A percentile compares a stretch with the other conserved stretches of the same genome.
These are phyloP conservation scores for Nothocercus nigrocapillus DNA, from an alignment of 2,113 vertebrate species.

Conservation along the genomic window DNA sequence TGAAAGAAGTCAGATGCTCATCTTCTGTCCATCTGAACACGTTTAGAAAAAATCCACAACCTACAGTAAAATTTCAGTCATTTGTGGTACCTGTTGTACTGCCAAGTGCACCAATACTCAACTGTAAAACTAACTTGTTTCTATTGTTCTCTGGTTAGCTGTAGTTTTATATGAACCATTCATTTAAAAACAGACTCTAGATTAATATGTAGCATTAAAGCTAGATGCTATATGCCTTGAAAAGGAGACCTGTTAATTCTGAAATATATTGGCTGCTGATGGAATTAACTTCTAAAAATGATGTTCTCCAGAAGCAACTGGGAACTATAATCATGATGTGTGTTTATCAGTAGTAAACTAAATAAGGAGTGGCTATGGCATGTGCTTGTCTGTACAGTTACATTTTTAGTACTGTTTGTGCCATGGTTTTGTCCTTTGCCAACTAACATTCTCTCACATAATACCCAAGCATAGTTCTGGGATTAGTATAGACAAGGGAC, in stretches of 20 bases:
- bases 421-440: constrained; percentile 46
- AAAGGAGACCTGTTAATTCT: background rate
- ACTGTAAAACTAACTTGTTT: background rate
- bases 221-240: background rate
- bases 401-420: constrained; percentile 42
- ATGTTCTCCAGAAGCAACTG: background rate
- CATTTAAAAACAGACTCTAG: background rate
- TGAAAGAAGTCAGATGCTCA: background rate
- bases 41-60: background rate
- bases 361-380: constrained; percentile 14
- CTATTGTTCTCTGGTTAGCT: background rate
- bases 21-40: background rate
- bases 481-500: background rate
- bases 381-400: background rate
- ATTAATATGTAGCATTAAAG: background rate
- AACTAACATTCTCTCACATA: constrained; percentile 25
- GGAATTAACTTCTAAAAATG: background rate
- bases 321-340: background rate
- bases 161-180: background rate
- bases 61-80: background rate
- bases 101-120: background rate
- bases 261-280: background rate
- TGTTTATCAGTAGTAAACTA: constrained; percentile 18
- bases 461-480: constrained; percentile 36
- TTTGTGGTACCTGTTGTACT: rapidly evolving